A percentile compares a stretch with the other conserved stretches of the same genome.
phyloP scores from a whole-genome alignment of 2,888 invertebrate species.

The Caenorhabditis afra region DNA sequence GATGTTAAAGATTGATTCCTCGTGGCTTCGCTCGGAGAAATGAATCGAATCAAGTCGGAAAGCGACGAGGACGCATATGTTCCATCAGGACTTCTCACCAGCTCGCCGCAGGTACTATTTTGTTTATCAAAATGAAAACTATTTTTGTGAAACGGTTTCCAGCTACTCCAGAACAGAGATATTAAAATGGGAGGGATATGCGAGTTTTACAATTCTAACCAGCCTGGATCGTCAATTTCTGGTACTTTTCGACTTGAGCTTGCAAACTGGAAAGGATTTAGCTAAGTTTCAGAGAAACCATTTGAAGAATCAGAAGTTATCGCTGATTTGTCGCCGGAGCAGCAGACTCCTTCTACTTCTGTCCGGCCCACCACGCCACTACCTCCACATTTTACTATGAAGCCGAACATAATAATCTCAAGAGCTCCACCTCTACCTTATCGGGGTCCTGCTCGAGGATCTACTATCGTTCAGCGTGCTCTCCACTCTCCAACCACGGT shows the following conservation, averaged over 20 bases:
- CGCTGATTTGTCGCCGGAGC: too few relatives aligned
- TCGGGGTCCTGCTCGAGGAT: too few relatives aligned
- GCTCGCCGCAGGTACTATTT: slow-evolving; percentile 6
- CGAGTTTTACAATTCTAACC: slow-evolving; percentile 23
- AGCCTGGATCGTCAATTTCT: too few relatives aligned
- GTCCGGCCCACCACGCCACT: too few relatives aligned
- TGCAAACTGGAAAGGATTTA: too few relatives aligned
- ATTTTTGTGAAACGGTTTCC: neutral
- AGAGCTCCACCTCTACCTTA: neutral
- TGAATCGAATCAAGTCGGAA: neutral
- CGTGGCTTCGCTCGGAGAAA: neutral
- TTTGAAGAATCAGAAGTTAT: too few relatives aligned
- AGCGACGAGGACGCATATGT: slow-evolving; percentile 32
- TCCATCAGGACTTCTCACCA: slow-evolving; percentile 20
- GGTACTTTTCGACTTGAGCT: too few relatives aligned
- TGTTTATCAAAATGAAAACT: neutral
- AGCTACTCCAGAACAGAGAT: neutral
- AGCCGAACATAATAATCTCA: too few relatives aligned
- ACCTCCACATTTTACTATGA: too few relatives aligned
- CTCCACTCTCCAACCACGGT: neutral
- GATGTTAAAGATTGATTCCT: too few relatives aligned
- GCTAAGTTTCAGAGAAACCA: too few relatives aligned
- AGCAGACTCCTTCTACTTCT: too few relatives aligned
- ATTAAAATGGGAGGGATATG: slow-evolving; percentile 20
- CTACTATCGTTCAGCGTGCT: neutral